Percentiles rank a stretch among this genome's conserved stretches.
Conservation (phyloP, 2,888 invertebrate species). For the Eristalinus aeneus region DNA sequence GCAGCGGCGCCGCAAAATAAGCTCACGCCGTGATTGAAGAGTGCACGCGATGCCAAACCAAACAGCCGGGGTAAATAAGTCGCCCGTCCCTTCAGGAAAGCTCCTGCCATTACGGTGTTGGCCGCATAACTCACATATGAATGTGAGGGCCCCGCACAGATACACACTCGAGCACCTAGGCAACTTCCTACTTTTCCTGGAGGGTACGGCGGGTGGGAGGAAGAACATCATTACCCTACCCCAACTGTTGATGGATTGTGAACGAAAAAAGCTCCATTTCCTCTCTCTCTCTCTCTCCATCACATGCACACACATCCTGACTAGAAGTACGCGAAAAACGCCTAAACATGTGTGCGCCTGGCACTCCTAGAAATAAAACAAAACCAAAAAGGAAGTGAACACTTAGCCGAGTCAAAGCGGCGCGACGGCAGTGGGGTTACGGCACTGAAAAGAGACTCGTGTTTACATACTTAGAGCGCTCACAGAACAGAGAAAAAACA, state of each 20-base stretch:
- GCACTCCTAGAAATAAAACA: conserved; percentile 14
- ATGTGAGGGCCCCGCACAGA: background rate
- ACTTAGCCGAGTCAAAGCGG: background rate
- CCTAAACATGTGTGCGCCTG: conserved; percentile 1
- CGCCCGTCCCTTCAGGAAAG: background rate
- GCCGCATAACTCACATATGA: background rate
- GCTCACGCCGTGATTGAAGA: conserved; percentile 39
- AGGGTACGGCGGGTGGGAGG: background rate
- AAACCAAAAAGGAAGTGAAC: conserved; percentile 3
- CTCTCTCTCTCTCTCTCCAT: background rate
- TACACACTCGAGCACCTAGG: background rate
- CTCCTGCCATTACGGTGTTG: background rate
- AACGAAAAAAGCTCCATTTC: background rate
- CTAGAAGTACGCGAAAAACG: conserved; percentile 18
- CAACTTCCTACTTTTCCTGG: background rate
- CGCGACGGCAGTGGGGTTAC: background rate
- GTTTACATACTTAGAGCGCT: background rate
- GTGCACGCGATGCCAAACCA: conserved; percentile 52
- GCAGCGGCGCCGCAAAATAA: background rate
- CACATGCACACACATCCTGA: conserved; percentile 23
- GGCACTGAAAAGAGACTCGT: background rate
- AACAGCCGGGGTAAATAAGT: conserved; percentile 23
- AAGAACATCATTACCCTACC: conserved; percentile 46
- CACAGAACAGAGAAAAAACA: no score
- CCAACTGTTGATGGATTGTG: conserved; percentile 57